Conservation (phyloP, 2,113 vertebrate genomes). For the Mungos mungo region DNA sequence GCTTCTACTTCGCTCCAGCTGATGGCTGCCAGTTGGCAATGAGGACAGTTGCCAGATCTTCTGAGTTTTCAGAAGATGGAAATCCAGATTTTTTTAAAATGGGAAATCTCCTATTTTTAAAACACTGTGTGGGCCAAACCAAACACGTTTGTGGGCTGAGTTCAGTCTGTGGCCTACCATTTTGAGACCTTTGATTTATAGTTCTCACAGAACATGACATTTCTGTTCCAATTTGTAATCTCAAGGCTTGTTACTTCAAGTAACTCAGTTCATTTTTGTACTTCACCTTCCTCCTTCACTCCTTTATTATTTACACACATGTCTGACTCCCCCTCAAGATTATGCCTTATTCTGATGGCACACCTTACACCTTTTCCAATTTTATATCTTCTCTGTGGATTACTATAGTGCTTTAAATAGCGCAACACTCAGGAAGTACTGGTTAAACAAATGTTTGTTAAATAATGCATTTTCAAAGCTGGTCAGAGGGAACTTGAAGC, state of each 20-base stretch:
- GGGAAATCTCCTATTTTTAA: conserved; percentile 79
- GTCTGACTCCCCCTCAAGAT: not conserved
- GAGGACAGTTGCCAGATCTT: conserved; percentile 62
- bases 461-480: not conserved
- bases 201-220: conserved; percentile 66
- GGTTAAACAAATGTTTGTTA: not conserved
- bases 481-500: not conserved
- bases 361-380: not conserved
- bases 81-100: conserved; percentile 58
- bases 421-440: not conserved
- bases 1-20: not conserved
- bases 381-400: not conserved
- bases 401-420: not conserved
- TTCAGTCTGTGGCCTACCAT: conserved; percentile 69
- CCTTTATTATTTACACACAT: not conserved
- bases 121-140: conserved; percentile 65
- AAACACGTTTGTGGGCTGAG: conserved; percentile 72
- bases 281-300: not conserved
- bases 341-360: not conserved
- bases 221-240: conserved; percentile 69
- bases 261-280: conserved; percentile 10
- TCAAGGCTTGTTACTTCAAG: conserved; percentile 15
- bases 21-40: conserved; percentile 55
- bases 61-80: conserved; percentile 69
- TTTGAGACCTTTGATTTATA: conserved; percentile 72